Evolutionary conservation across 2,113 vertebrate species (phyloP), one percentile per base, ranked within the genome.

Genomic region (Halcyon senegalensis): DNA sequence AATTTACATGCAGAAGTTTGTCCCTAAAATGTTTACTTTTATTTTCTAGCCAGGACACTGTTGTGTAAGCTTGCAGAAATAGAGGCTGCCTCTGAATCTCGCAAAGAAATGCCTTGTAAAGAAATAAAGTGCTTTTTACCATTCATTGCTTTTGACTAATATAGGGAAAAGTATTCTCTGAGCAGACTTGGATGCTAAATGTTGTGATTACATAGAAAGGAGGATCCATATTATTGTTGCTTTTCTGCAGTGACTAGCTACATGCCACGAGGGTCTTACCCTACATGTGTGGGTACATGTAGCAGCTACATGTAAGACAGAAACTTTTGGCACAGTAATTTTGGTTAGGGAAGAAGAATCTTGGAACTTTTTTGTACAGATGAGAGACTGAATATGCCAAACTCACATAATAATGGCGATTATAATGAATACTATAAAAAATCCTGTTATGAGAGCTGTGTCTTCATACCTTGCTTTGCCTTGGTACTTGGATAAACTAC

Each of bases 221-320:
- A 64, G 37, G 35, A 58, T 56, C 9, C 12, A 30, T 6, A 16
- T 14, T 33, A 31, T 50, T 72, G 35, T 62, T 88, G 60, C 43
- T 67, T 62, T 79, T 37, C 67, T 84, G 30, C 41, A 55, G 17
- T 48, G 74, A 39, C 17, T 27, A 55, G 7, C 35, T 72, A 10
- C 0, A 0, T 84, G 73, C 30, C 44, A 16, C 0, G 2, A 55
- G 21, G 20, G 16, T 46, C 41, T 80, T 73, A 30, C 31, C 24
- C 5, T 44, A 60, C 1, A 53, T 53, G 27, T 53, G 51, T 53
- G 51, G 51, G 51, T 53, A 53, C 51, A 16, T 28, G 0, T 55
- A 59, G 33, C 35, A 83, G 37, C n/a, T 41, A 43, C 31, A 35
- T 3, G 6, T 18, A 18, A 64, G 46, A 16, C 0, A 43, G 25